phyloP scores from a whole-genome alignment of 1,140 invertebrate genomes.

The Eurosta solidaginis region DNA sequence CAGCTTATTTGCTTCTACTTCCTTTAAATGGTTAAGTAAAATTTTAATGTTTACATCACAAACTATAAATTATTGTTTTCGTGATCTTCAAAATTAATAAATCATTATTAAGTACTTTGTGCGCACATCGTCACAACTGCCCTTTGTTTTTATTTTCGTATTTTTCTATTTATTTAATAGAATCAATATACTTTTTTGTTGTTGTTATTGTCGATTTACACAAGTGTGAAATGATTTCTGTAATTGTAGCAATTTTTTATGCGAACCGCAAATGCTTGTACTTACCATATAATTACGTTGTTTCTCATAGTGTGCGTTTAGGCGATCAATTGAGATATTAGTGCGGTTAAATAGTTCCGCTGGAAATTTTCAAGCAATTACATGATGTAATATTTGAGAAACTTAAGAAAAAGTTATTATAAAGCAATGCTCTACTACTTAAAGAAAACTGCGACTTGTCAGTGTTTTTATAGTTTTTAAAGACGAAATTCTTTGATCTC shows the following conservation, averaged over 20 bases:
- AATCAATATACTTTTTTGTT: background rate
- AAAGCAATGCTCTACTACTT: too few species aligned
- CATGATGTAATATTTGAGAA: background rate
- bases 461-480: background rate
- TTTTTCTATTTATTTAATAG: background rate
- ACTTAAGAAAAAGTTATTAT: background rate
- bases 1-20: too few species aligned
- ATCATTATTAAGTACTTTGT: background rate
- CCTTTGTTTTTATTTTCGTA: too few species aligned
- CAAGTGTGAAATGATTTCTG: constrained; percentile 8
- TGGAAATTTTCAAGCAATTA: background rate
- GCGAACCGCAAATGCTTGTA: background rate
- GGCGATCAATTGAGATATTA: background rate
- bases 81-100: background rate
- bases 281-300: constrained; percentile 1
- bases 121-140: too few species aligned
- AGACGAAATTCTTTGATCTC: background rate
- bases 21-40: background rate
- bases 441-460: background rate
- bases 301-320: background rate
- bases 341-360: background rate
- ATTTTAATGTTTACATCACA: background rate
- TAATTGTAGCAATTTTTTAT: constrained; percentile 8
- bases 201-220: background rate
- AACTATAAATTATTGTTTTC: background rate